phyloP scores from a whole-genome alignment of 2,888 invertebrate genomes.

The Pelosia muscerda region DNA sequence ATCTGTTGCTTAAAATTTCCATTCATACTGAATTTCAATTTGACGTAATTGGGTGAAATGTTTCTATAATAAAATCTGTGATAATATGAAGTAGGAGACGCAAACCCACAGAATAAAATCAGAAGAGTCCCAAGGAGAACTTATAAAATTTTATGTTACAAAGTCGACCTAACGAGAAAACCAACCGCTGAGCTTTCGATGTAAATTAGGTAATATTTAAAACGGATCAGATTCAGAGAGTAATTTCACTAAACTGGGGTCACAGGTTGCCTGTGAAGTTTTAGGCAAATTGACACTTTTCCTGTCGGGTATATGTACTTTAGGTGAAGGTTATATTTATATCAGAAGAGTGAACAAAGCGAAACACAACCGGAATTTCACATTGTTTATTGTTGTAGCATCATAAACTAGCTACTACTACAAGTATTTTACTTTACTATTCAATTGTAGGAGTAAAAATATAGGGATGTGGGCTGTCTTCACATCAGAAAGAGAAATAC shows the following conservation, averaged over 20 bases:
- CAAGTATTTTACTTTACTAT: too few relatives aligned
- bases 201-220: slow-evolving; percentile 53
- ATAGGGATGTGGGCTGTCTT: too few relatives aligned
- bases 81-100: slow-evolving; percentile 47
- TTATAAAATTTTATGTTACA: slow-evolving; percentile 20
- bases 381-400: too few relatives aligned
- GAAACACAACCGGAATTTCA: too few relatives aligned
- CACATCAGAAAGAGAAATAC: too few relatives aligned
- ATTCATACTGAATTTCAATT: too few relatives aligned
- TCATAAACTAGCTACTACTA: too few relatives aligned
- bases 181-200: slow-evolving; percentile 45
- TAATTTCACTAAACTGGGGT: slow-evolving; percentile 48
- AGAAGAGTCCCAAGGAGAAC: slow-evolving; percentile 14
- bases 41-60: slow-evolving; percentile 44
- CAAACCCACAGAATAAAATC: slow-evolving; percentile 34
- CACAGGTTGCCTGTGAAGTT: slow-evolving; percentile 17
- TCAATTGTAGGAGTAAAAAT: too few relatives aligned
- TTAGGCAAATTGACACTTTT: background rate
- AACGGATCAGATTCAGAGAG: slow-evolving; percentile 51
- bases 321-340: background rate
- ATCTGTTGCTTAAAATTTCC: too few relatives aligned
- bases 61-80: slow-evolving; percentile 42
- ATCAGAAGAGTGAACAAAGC: too few relatives aligned
- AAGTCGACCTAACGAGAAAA: slow-evolving; percentile 39
- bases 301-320: background rate